phyloP scores from a whole-genome alignment of 1,140 invertebrate genomes.

The Palaemon carinicauda region DNA sequence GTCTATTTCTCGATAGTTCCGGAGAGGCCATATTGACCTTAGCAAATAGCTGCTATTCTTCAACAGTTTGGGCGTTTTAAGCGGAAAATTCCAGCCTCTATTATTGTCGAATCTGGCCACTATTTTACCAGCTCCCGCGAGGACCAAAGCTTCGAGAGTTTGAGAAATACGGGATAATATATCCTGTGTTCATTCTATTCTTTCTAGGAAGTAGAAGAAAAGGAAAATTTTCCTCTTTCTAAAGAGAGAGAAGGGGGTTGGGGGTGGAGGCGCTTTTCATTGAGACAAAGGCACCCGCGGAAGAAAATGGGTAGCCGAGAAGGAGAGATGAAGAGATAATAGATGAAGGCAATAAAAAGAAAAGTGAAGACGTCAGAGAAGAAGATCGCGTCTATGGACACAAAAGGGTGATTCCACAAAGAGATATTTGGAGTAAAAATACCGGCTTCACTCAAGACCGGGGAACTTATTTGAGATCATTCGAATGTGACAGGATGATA shows the following conservation, averaged over 20 bases:
- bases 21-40: slow-evolving; percentile 26
- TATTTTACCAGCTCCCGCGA: background rate
- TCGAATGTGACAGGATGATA: no score
- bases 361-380: background rate
- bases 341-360: background rate
- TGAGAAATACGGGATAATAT: background rate
- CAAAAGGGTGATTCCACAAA: background rate
- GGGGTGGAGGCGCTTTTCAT: background rate
- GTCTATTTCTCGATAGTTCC: slow-evolving; percentile 1
- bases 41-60: slow-evolving; percentile 31
- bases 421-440: no score
- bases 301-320: background rate
- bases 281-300: background rate
- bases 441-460: no score
- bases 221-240: background rate
- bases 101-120: background rate
- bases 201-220: background rate
- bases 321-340: background rate
- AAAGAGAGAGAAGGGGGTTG: background rate
- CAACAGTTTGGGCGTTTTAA: background rate
- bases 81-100: background rate
- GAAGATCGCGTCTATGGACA: no score
- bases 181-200: background rate
- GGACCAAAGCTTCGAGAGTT: background rate
- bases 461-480: no score